Conservation (phyloP, 2,888 invertebrate species). For the Phlogophora meticulosa region DNA sequence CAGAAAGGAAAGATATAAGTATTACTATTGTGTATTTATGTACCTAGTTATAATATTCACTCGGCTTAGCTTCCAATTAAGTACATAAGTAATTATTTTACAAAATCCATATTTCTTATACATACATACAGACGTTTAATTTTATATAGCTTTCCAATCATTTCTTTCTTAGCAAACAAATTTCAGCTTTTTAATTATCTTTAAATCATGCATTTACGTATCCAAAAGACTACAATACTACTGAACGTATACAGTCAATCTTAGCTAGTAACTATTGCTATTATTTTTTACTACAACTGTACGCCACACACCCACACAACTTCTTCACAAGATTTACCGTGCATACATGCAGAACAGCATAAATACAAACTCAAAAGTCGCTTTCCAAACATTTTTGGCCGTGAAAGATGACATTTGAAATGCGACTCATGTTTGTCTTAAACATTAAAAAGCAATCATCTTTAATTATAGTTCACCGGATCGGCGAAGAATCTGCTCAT, state of each 20-base stretch:
- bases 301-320: constrained; percentile 26
- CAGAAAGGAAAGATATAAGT: constrained; percentile 35
- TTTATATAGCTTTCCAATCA: too few species aligned
- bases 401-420: constrained; percentile 59
- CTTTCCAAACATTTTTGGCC: constrained; percentile 45
- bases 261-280: constrained; percentile 11
- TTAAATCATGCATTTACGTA: constrained; percentile 17
- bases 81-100: constrained; percentile 23
- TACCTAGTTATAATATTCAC: constrained; percentile 10
- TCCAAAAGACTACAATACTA: constrained; percentile 31
- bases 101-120: constrained; percentile 9
- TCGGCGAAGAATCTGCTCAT: constrained; percentile 46
- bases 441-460: constrained; percentile 64
- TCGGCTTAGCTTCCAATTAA: constrained; percentile 27
- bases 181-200: constrained; percentile 2
- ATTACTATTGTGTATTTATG: not conserved
- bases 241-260: constrained; percentile 16
- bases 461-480: constrained; percentile 55
- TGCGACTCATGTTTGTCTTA: constrained; percentile 55
- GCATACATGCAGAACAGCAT: constrained; percentile 30
- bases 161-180: constrained; percentile 4
- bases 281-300: constrained; percentile 18
- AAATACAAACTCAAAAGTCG: constrained; percentile 33
- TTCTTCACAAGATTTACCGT: constrained; percentile 32
- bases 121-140: too few species aligned